phyloP scores from a whole-genome alignment of 1,140 invertebrate species.

The Amphibalanus amphitrite region DNA sequence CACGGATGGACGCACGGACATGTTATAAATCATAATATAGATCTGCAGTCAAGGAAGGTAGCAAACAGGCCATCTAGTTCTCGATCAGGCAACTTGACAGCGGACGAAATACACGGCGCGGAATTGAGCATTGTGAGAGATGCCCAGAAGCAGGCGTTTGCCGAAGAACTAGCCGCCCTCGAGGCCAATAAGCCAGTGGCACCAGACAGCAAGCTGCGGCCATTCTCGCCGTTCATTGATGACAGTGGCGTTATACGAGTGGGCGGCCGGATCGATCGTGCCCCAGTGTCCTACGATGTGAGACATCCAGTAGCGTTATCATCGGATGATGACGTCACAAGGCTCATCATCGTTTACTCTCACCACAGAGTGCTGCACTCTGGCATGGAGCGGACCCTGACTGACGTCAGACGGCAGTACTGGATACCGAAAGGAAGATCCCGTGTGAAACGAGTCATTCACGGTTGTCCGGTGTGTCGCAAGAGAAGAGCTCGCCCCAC shows the following conservation, averaged over 20 bases:
- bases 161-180: not conserved
- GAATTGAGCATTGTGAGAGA: too few species aligned
- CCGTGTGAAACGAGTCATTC: not conserved
- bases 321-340: not conserved
- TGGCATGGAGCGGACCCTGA: not conserved
- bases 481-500: not conserved
- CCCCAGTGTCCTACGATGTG: not conserved
- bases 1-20: too few species aligned
- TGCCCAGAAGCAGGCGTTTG: not conserved
- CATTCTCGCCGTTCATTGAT: too few species aligned
- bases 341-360: not conserved
- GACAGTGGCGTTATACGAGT: not conserved
- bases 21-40: too few species aligned
- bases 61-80: too few species aligned
- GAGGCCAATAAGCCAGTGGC: not conserved
- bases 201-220: not conserved
- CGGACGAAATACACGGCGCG: too few species aligned
- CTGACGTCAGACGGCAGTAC: not conserved
- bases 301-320: not conserved
- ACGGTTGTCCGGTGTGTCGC: not conserved
- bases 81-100: too few species aligned
- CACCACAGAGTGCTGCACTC: not conserved
- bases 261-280: not conserved
- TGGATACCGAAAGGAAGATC: not conserved
- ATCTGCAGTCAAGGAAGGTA: too few species aligned